Conservation (phyloP, 2,113 vertebrate genomes). For the Myiopsitta monachus region DNA sequence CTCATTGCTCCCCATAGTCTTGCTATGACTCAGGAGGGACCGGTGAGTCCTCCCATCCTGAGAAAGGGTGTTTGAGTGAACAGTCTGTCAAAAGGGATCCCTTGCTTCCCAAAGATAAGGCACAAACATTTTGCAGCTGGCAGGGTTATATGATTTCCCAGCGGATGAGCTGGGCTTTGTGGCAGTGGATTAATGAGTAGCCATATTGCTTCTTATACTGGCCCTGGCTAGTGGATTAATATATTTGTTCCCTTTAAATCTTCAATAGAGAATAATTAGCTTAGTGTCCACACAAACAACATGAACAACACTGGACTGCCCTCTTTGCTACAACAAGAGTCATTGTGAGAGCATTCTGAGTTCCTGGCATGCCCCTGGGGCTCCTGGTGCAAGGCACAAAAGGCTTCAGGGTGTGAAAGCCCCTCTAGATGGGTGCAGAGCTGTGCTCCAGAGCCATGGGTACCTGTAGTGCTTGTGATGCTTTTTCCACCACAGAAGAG, state of each 20-base stretch:
- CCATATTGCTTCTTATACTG: constrained; percentile 56
- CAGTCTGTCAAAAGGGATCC: background rate
- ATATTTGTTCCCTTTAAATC: constrained; percentile 51
- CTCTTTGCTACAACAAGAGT: constrained; percentile 9
- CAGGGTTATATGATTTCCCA: background rate
- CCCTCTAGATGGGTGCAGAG: background rate
- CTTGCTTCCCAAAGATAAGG: constrained; percentile 11
- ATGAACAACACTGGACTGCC: background rate
- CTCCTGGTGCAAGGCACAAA: background rate
- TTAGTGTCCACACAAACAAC: constrained; percentile 9
- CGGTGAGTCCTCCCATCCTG: background rate
- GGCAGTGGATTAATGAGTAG: constrained; percentile 46
- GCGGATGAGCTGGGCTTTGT: constrained; percentile 30
- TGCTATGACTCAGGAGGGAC: background rate
- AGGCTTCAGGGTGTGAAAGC: background rate
- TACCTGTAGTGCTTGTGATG: constrained; percentile 9
- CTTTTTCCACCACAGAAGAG: background rate
- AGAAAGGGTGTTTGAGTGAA: background rate
- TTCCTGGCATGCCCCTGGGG: background rate
- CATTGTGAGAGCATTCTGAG: background rate
- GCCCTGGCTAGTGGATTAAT: constrained; percentile 57
- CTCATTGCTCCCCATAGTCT: background rate
- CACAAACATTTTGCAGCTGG: constrained; percentile 25
- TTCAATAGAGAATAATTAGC: constrained; percentile 19
- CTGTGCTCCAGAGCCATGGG: background rate